Base-by-base conservation (phyloP, 2,888 invertebrate genomes). In the Cataglyphis livida region DNA sequence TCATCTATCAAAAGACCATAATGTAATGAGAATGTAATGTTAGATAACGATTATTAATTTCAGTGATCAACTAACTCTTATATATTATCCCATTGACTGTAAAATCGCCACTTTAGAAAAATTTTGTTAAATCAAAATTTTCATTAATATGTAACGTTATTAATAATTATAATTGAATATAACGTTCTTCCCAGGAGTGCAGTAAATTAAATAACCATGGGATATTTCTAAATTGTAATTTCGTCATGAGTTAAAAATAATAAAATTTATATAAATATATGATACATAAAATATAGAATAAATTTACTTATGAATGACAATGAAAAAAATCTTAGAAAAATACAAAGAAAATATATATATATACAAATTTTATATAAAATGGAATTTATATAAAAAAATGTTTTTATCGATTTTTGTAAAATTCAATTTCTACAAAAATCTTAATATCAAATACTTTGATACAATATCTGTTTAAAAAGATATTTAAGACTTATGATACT, bases 21-120 rank as follows among this genome's bases (percentile, higher is more conserved):
- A 76, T 73, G 38, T 62, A 44, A 44, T 68, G 21, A 71, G 64
- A 71, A 51, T 7, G 7, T 51, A 51, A 51, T 51, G 6, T 66
- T 54, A 9, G 44, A 81, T 54, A 54, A 81, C 62, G 57, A 76
- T 81, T 81, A 82, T 57, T 28, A 48, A 65, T 51, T 85, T 61
- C 59, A 81, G 62, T 81, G 48, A 35, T 62, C 68, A 81, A 84
- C 57, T 57, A 66, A 61, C 59, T 70, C 2, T 61, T 21, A 51
- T 44, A 12, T 35, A 35, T 68, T 35, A 44, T 35, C 6, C 12
- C 71, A 41, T 44, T 44, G 51, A 76, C 15, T 65, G 66, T 48
- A 65, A 66, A 75, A 32, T 75, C 51, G 51, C 51, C 51, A 51
- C 7, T 75, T 32, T 61, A 64, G n/a, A 76, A 62, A 21, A 44